A percentile compares a stretch with the other conserved stretches of the same genome.
Evolutionary conservation across 2,797 vertebrate genomes (phyloP).

Genomic region (Odontamblyopus rebecca): DNA sequence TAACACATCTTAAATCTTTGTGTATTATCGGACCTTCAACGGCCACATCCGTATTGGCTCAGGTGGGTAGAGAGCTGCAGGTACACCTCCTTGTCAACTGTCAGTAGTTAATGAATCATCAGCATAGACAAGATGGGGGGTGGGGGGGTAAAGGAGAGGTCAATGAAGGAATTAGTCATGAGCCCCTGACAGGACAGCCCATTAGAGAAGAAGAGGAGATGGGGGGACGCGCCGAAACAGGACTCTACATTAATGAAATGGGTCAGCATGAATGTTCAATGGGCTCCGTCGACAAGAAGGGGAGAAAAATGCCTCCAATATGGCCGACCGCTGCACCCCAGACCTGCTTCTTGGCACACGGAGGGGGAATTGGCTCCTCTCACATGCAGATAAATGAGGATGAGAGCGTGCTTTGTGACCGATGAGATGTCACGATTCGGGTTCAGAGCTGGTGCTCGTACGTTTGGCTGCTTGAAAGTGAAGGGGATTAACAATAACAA

Average conservation of each 20-base stretch:
- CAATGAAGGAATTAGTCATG: slow-evolving; percentile 73
- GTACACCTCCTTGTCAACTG: slow-evolving; percentile 10
- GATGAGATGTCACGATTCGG: slow-evolving; percentile 10
- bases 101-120: slow-evolving; percentile 34
- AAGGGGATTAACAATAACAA: slow-evolving; percentile 5
- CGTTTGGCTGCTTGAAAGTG: slow-evolving; percentile 9
- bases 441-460: slow-evolving; percentile 29
- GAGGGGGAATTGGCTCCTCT: slow-evolving; percentile 20
- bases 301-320: slow-evolving; percentile 37
- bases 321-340: slow-evolving; percentile 16
- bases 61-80: background rate
- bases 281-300: slow-evolving; percentile 43
- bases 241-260: slow-evolving; percentile 73
- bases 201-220: slow-evolving; percentile 53
- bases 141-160: slow-evolving; percentile 69
- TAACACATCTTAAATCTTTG: too few relatives aligned
- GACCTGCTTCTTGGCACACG: slow-evolving; percentile 29
- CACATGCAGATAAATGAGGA: slow-evolving; percentile 38
- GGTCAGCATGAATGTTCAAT: slow-evolving; percentile 76
- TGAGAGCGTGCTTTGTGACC: slow-evolving; percentile 11
- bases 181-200: slow-evolving; percentile 62
- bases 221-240: slow-evolving; percentile 44
- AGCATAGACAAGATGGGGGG: slow-evolving; percentile 23
- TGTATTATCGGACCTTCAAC: too few relatives aligned
- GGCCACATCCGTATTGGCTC: background rate